A percentile compares a stretch with the other conserved stretches of the same genome.
phyloP scores from a whole-genome alignment of 2,797 vertebrate species.

The Pangasius sanitwongsei region DNA sequence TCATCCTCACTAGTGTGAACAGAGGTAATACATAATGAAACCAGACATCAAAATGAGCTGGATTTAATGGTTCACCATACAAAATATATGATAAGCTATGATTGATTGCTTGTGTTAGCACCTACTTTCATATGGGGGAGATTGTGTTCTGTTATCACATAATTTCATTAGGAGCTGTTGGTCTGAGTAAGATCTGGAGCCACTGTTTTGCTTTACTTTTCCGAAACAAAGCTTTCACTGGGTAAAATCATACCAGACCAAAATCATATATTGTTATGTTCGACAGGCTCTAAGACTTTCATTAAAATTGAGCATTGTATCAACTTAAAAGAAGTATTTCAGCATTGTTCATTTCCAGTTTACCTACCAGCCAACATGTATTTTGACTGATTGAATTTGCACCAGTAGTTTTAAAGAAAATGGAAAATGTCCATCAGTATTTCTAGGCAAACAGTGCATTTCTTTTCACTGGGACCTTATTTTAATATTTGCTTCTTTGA shows the following conservation, averaged over 20 bases:
- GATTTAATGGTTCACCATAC: conserved; percentile 10
- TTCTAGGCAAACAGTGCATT: background rate
- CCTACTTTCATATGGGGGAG: background rate
- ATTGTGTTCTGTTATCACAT: background rate
- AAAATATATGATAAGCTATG: conserved; percentile 19
- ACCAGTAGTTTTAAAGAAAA: background rate
- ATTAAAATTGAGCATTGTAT: background rate
- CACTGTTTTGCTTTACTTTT: background rate
- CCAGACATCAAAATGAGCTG: background rate
- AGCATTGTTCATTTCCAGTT: background rate
- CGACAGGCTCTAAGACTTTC: too few relatives aligned
- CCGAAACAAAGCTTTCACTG: background rate
- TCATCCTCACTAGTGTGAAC: background rate
- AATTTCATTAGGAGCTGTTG: background rate
- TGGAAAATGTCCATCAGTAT: background rate
- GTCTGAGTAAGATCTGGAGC: background rate
- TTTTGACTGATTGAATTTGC: background rate
- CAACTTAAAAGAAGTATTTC: background rate
- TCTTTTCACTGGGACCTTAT: background rate
- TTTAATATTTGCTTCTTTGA: background rate
- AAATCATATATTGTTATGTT: background rate
- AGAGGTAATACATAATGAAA: background rate
- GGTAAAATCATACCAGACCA: background rate
- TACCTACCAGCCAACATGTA: background rate
- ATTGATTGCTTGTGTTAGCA: conserved; percentile 1